Conservation (phyloP, 2,888 invertebrate species). For the Brachynemurus nebulosus region DNA sequence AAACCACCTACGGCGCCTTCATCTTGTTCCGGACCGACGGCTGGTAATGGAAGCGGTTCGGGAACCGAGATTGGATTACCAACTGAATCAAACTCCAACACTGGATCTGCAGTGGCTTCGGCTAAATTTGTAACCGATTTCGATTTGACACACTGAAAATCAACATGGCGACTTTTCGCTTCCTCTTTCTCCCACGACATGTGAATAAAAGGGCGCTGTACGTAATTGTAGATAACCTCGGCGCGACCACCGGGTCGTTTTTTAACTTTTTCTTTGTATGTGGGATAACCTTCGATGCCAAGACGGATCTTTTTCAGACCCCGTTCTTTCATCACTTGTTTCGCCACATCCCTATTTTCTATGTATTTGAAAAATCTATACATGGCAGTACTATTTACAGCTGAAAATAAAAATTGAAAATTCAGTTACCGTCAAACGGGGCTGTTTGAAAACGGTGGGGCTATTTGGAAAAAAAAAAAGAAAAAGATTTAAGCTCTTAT, state of each 20-base stretch:
- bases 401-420: conserved; percentile 32
- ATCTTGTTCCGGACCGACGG: conserved; percentile 17
- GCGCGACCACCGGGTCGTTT: conserved; percentile 87
- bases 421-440: no score
- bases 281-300: conserved; percentile 98
- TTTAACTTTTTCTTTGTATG: conserved; percentile 97
- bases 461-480: no score
- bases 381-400: conserved; percentile 88
- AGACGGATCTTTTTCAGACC: conserved; percentile 97
- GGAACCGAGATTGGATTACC: conserved; percentile 33
- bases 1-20: conserved; percentile 19
- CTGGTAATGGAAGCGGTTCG: conserved; percentile 19
- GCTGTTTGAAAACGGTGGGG: no score
- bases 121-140: conserved; percentile 95
- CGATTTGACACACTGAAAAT: conserved; percentile 97
- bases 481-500: no score
- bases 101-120: conserved; percentile 87
- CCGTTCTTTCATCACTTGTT: conserved; percentile 96
- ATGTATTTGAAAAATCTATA: conserved; percentile 99
- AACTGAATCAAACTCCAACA: conserved; percentile 49
- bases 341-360: conserved; percentile 97
- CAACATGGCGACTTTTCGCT: conserved; percentile 96
- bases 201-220: conserved; percentile 96
- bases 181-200: conserved; percentile 99
- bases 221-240: conserved; percentile 98